Evolutionary conservation across 2,113 vertebrate genomes (phyloP).

Genomic region (Corythoichthys intestinalis): DNA sequence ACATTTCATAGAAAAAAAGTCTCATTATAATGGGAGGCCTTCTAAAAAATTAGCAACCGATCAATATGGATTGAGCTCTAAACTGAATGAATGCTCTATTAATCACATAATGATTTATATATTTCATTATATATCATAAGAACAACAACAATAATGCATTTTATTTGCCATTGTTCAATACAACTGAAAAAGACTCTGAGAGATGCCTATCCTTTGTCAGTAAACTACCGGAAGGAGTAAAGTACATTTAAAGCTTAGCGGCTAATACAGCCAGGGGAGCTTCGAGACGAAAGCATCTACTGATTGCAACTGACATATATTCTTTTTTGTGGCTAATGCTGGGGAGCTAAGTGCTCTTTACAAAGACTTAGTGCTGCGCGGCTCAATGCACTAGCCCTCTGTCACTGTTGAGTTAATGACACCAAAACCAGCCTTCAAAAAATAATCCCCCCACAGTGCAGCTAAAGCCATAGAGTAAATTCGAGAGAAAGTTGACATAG

Average conservation of each 20-base stretch:
- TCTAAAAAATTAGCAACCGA: background rate
- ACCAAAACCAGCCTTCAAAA: slow-evolving; percentile 55
- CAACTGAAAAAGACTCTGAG: background rate
- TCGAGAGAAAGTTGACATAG: slow-evolving; percentile 30
- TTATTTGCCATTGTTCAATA: background rate
- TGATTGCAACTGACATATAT: slow-evolving; percentile 72
- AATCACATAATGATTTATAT: background rate
- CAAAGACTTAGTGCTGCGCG: slow-evolving; percentile 70
- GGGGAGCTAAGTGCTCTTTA: slow-evolving; percentile 74
- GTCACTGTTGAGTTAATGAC: slow-evolving; percentile 73
- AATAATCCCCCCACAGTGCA: slow-evolving; percentile 39
- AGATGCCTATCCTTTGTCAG: slow-evolving; percentile 36
- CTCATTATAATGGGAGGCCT: background rate
- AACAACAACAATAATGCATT: no score
- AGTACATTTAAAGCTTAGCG: slow-evolving; percentile 51
- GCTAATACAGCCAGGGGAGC: slow-evolving; percentile 54
- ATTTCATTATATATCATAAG: no score
- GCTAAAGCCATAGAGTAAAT: slow-evolving; percentile 39
- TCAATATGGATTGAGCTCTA: background rate
- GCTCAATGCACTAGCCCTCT: slow-evolving; percentile 59
- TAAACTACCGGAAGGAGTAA: slow-evolving; percentile 38
- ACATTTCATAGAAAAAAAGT: background rate
- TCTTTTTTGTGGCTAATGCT: slow-evolving; percentile 61
- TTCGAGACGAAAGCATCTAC: slow-evolving; percentile 67
- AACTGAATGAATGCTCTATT: background rate